Base-by-base conservation (phyloP, 2,888 invertebrate species). In the Pollenia labialis region DNA sequence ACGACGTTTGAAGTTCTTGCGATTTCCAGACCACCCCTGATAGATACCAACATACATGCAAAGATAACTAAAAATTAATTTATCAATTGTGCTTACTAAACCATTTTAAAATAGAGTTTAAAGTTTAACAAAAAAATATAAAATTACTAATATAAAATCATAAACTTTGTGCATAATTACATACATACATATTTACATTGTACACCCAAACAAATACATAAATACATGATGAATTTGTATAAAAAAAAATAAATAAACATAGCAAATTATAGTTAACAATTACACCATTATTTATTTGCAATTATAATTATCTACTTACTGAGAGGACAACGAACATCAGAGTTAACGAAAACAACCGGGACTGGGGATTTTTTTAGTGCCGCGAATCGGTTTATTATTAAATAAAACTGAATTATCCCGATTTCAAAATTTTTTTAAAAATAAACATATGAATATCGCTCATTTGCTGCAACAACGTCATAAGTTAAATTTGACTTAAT, bases 41-140 rank as follows among this genome's bases (percentile, higher is more conserved):
- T 74, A 60, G n/a, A 50, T 54, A 62, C 32, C 6, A 60, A 54
- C n/a, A 75, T 74, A 85, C 16, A 77, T 62, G 69, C 10, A 58
- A 60, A 82, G 62, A 74, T 76, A 79, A 48, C 77, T 81, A 68
- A 62, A 56, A 75, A 72, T 69, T 74, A 54, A 56, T 77, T 60
- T 14, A 58, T 71, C 50, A 66, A 46, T 69, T 85, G 60, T 81
- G 62, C 74, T 79, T 85, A 85, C 72, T 81, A 76, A 81, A 75
- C 76, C 64, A 56, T 80, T 84, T 50, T 71, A 60, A 69, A 85
- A 76, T 64, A 50, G 50, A 81, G 60, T 84, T 72, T 80, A 50
- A 64, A 46, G 32, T 32, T 32, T 68, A 76, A 60, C 23, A 16
- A 60, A 62, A 44, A 46, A 62, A 52, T 56, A 68, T 50, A 60